Evolutionary conservation across 2,888 invertebrate genomes (phyloP).

Genomic region (Caenorhabditis zanzibari): DNA sequence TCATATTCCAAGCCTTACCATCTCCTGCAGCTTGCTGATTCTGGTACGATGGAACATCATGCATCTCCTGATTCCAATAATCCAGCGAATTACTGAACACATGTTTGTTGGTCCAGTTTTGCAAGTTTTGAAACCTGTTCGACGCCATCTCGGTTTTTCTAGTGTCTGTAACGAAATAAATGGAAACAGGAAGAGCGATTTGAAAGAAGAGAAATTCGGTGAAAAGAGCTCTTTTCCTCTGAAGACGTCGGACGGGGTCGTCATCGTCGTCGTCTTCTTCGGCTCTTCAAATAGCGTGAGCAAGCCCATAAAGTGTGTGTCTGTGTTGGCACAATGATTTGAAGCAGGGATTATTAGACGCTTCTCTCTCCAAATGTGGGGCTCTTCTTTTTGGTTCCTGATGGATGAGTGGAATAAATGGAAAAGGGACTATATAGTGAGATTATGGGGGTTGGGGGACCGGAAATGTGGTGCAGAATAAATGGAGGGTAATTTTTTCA

Average conservation of each 20-base stretch:
- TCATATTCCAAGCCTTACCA: constrained; percentile 13
- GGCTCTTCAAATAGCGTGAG: constrained; percentile 60
- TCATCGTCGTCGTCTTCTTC: constrained; percentile 27
- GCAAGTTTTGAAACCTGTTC: constrained; percentile 70
- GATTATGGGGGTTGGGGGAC: constrained; percentile 5
- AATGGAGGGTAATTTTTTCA: constrained; percentile 9
- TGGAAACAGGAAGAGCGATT: background rate
- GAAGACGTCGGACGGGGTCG: constrained; percentile 27
- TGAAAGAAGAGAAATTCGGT: constrained; percentile 27
- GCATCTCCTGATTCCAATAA: constrained; percentile 70
- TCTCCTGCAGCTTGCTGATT: constrained; percentile 20
- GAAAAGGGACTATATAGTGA: background rate
- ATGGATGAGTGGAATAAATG: constrained; percentile 45
- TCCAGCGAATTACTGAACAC: constrained; percentile 78
- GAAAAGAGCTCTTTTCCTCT: constrained; percentile 22
- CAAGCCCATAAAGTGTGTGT: constrained; percentile 47
- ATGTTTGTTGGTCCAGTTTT: constrained; percentile 82
- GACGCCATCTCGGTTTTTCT: constrained; percentile 29
- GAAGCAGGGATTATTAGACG: constrained; percentile 60
- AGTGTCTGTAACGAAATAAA: constrained; percentile 20
- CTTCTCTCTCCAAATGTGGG: background rate
- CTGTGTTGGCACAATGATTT: constrained; percentile 38
- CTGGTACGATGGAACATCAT: constrained; percentile 54
- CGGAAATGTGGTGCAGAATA: constrained; percentile 22
- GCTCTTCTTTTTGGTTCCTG: constrained; percentile 44